phyloP scores from a whole-genome alignment of 92 coral and sea anemone species.

The Zoanthus gigantus region DNA sequence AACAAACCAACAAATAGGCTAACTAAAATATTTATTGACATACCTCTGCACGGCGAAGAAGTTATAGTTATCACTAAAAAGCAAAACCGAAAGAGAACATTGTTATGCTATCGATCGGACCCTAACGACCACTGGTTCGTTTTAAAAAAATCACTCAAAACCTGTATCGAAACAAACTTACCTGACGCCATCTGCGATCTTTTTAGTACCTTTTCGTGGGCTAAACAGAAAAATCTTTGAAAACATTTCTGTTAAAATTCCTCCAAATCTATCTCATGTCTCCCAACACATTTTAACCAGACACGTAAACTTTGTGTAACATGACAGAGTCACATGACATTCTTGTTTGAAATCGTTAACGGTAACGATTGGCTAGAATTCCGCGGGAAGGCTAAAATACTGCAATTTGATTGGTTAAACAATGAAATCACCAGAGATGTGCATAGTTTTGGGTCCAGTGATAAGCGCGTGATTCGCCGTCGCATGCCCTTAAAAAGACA shows the following conservation, averaged over 20 bases:
- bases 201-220: slow-evolving; percentile 79
- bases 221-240: slow-evolving; percentile 94
- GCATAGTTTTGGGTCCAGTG: slow-evolving; percentile 60
- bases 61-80: slow-evolving; percentile 23
- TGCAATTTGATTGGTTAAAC: slow-evolving; percentile 74
- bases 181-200: slow-evolving; percentile 68
- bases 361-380: slow-evolving; percentile 77
- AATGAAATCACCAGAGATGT: slow-evolving; percentile 23
- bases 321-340: slow-evolving; percentile 82
- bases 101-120: background rate
- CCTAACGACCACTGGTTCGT: background rate
- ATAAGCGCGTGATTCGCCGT: slow-evolving; percentile 82
- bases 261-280: slow-evolving; percentile 35
- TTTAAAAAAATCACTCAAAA: background rate
- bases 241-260: slow-evolving; percentile 66
- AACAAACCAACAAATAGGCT: background rate
- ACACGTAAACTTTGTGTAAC: slow-evolving; percentile 57
- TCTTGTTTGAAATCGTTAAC: slow-evolving; percentile 55
- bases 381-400: slow-evolving; percentile 76
- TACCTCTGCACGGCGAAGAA: slow-evolving; percentile 45
- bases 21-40: background rate
- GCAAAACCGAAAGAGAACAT: background rate
- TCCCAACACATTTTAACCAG: slow-evolving; percentile 37
- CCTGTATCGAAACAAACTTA: slow-evolving; percentile 39
- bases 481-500: slow-evolving; percentile 41